Conservation (phyloP, 1,140 invertebrate species). For the Drosophila subobscura region DNA sequence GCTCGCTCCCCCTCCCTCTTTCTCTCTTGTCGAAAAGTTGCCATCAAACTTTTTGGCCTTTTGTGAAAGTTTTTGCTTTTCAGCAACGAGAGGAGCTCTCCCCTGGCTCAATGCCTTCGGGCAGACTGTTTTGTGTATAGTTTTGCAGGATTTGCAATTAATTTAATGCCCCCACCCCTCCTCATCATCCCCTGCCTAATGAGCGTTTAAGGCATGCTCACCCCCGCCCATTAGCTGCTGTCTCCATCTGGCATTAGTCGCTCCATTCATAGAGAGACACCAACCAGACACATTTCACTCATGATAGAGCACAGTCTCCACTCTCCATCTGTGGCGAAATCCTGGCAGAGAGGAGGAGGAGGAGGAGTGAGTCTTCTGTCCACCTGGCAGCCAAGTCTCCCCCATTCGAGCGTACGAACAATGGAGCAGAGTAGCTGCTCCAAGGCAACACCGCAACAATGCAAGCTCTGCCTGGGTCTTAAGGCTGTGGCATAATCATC, state of each 20-base stretch:
- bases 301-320: no score
- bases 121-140: slow-evolving; percentile 49
- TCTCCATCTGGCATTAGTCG: slow-evolving; percentile 22
- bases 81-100: slow-evolving; percentile 18
- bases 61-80: slow-evolving; percentile 75
- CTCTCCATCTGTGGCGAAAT: no score
- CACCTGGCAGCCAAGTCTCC: slow-evolving; percentile 17
- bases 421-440: no score
- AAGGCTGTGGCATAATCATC: neutral
- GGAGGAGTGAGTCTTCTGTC: neutral
- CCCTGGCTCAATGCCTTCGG: slow-evolving; percentile 4
- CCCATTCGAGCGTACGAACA: neutral
- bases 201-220: slow-evolving; percentile 67
- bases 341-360: no score
- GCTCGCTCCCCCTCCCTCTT: slow-evolving; percentile 15
- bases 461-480: no score
- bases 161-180: slow-evolving; percentile 64
- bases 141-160: slow-evolving; percentile 72
- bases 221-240: slow-evolving; percentile 26
- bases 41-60: slow-evolving; percentile 80
- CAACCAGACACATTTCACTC: no score
- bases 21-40: slow-evolving; percentile 57
- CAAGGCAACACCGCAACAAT: no score
- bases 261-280: no score
- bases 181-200: slow-evolving; percentile 50